A percentile compares a stretch with the other conserved stretches of the same genome.
These are phyloP conservation scores for Oxyteleia sp. DNA, from an alignment of 2,888 invertebrate species.

Conservation along the genomic window DNA sequence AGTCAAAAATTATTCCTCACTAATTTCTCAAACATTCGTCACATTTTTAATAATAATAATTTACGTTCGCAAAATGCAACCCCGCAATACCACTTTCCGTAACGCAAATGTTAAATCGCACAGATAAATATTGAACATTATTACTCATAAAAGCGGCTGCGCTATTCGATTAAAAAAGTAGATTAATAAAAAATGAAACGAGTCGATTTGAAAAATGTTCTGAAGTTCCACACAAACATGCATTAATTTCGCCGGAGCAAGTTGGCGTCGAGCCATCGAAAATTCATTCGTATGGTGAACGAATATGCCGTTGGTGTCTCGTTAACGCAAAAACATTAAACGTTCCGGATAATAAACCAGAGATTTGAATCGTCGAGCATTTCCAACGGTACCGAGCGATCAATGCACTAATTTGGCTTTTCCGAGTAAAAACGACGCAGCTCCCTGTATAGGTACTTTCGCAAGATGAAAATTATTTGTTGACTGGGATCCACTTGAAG, in stretches of 20 bases:
- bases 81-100: not conserved
- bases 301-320: constrained; percentile 76
- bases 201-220: constrained; percentile 70
- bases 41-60: constrained; percentile 34
- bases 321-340: constrained; percentile 82
- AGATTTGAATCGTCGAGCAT: constrained; percentile 83
- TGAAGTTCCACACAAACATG: constrained; percentile 79
- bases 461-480: constrained; percentile 67
- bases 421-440: constrained; percentile 62
- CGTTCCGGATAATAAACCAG: constrained; percentile 86
- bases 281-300: constrained; percentile 79
- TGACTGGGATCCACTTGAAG: constrained; percentile 57
- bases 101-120: constrained; percentile 30
- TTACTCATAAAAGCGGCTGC: constrained; percentile 30
- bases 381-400: constrained; percentile 83
- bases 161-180: constrained; percentile 62
- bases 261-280: constrained; percentile 85
- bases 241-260: constrained; percentile 83
- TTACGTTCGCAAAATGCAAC: not conserved
- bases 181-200: constrained; percentile 65
- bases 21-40: constrained; percentile 18
- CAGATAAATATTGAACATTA: constrained; percentile 47
- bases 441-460: constrained; percentile 48
- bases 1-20: no score
- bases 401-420: constrained; percentile 82